Percentiles rank a stretch among this genome's conserved stretches.
Evolutionary conservation across 2,797 vertebrate genomes (phyloP).

Genomic region (Eremophila alpestris): DNA sequence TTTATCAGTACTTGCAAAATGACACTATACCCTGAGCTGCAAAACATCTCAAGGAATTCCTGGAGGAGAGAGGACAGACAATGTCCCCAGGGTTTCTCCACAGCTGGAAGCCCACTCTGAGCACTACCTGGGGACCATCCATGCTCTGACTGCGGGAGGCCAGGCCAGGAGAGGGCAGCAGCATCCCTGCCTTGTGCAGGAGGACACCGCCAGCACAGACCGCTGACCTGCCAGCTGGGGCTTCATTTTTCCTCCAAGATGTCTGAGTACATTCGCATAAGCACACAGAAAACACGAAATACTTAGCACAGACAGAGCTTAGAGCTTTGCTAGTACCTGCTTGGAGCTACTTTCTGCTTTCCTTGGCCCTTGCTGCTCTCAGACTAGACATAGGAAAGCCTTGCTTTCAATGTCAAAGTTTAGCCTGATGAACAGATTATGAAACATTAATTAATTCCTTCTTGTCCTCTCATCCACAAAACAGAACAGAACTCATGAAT

Average conservation of each 20-base stretch:
- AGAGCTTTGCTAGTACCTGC: not conserved
- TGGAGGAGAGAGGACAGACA: too few relatives aligned
- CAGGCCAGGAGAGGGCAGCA: slow-evolving; percentile 47
- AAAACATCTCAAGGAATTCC: not conserved
- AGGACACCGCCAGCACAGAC: rapidly evolving
- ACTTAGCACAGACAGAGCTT: not conserved
- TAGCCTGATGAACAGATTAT: not conserved
- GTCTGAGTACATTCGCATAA: not conserved
- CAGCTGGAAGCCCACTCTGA: not conserved
- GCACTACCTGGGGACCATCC: rapidly evolving
- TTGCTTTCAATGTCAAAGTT: not conserved
- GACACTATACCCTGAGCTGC: rapidly evolving
- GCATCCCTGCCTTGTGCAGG: not conserved
- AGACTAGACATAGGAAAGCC: not conserved
- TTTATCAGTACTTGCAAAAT: rapidly evolving
- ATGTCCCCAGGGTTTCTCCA: not conserved
- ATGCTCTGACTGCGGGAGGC: rapidly evolving
- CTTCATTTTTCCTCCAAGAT: not conserved
- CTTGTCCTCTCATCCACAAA: not conserved
- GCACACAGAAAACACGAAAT: not conserved
- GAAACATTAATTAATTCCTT: not conserved
- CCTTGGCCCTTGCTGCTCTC: not conserved
- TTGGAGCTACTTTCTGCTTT: not conserved
- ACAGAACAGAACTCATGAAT: not conserved
- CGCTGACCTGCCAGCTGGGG: not conserved